phyloP scores from a whole-genome alignment of 1,140 invertebrate genomes.

The Ips nitidus region DNA sequence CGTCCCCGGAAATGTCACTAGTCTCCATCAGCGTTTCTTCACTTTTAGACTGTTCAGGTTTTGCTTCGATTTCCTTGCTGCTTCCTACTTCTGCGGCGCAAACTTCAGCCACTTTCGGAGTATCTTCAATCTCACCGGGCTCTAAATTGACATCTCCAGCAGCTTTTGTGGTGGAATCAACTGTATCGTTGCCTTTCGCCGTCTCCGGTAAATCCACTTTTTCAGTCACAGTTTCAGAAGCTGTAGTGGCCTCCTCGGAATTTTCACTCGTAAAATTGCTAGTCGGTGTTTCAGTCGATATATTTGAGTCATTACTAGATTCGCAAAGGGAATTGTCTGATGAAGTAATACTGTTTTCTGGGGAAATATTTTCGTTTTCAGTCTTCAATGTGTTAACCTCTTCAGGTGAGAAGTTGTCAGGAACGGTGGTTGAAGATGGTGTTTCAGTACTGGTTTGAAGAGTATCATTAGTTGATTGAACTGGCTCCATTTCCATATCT shows the following conservation, averaged over 20 bases:
- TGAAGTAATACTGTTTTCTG: constrained; percentile 36
- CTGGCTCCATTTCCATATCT: too few relatives aligned
- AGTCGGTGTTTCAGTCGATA: not conserved
- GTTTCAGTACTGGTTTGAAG: not conserved
- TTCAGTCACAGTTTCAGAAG: too few relatives aligned
- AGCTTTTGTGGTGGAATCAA: not conserved
- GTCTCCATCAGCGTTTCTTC: too few relatives aligned
- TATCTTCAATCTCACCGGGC: not conserved
- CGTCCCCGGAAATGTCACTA: too few relatives aligned
- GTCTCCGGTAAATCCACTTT: too few relatives aligned
- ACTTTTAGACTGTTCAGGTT: not conserved
- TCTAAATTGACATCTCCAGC: not conserved
- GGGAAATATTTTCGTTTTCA: constrained; percentile 34
- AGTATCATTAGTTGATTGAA: too few relatives aligned
- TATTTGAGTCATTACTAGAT: not conserved
- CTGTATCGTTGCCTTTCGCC: not conserved
- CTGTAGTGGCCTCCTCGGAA: too few relatives aligned
- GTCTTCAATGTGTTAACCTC: constrained; percentile 16
- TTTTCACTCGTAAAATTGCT: too few relatives aligned
- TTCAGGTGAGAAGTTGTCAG: constrained; percentile 24
- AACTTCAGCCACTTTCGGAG: too few relatives aligned
- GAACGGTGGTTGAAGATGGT: constrained; percentile 14
- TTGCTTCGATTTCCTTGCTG: not conserved
- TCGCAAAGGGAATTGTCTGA: constrained; percentile 22
- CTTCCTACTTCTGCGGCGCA: not conserved